These are phyloP conservation scores for Sinopyrophorus schimmeli DNA, from an alignment of 2,888 invertebrate genomes.

Conservation along the genomic window DNA sequence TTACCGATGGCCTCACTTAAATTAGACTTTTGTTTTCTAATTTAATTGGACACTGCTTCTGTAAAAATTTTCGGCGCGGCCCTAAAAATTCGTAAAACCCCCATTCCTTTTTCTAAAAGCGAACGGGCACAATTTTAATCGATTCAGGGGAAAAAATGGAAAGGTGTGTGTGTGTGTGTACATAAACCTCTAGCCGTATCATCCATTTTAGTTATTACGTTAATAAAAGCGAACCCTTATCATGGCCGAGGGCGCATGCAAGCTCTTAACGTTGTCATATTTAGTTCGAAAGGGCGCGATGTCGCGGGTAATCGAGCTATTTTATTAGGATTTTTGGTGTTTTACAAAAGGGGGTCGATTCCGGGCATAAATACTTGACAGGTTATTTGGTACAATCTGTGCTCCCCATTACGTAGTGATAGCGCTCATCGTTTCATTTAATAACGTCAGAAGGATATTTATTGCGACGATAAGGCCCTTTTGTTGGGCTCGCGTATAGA, in stretches of 20 bases:
- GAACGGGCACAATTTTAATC: too few species aligned
- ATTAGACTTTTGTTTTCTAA: too few species aligned
- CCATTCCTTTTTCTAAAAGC: too few species aligned
- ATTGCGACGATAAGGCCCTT: slow-evolving; percentile 36
- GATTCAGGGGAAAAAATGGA: too few species aligned
- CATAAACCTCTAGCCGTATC: slow-evolving; percentile 8
- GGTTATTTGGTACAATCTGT: slow-evolving; percentile 35
- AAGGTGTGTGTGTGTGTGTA: too few species aligned
- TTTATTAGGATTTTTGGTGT: slow-evolving; percentile 33
- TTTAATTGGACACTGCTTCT: too few species aligned
- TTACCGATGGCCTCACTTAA: too few species aligned
- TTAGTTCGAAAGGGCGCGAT: slow-evolving; percentile 28
- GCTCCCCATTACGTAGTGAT: slow-evolving; percentile 32
- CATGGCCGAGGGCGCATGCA: slow-evolving; percentile 22
- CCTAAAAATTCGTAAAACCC: too few species aligned
- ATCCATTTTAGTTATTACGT: slow-evolving; percentile 26
- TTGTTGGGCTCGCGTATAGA: slow-evolving; percentile 32
- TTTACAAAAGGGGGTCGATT: slow-evolving; percentile 35
- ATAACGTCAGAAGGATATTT: slow-evolving; percentile 38
- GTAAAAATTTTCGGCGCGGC: too few species aligned
- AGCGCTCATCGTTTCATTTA: slow-evolving; percentile 35
- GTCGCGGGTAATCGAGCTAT: slow-evolving; percentile 29
- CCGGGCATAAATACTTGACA: slow-evolving; percentile 35
- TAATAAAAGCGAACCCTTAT: slow-evolving; percentile 29
- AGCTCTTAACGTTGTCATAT: slow-evolving; percentile 28